phyloP scores from a whole-genome alignment of 2,888 invertebrate genomes.

The Teleiodes luculella region DNA sequence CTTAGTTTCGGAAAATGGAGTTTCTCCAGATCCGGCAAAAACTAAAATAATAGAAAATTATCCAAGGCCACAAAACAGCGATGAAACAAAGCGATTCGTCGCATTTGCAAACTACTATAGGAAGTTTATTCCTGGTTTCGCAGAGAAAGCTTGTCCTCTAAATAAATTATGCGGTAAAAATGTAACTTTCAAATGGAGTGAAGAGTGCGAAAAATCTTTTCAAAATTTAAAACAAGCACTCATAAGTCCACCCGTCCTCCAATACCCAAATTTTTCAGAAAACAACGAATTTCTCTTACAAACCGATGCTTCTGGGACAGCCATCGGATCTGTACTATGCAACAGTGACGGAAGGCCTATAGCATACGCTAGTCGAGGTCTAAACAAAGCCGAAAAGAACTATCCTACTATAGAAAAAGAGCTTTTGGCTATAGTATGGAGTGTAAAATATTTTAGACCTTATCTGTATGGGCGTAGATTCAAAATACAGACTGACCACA shows the following conservation, averaged over 20 bases:
- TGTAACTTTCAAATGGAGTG: constrained; percentile 1
- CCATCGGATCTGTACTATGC: constrained; percentile 7
- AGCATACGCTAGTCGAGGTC: constrained; percentile 11
- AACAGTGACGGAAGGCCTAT: constrained; percentile 6
- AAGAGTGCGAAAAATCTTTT: constrained; percentile 14
- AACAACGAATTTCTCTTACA: constrained; percentile 5
- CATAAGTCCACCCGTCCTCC: constrained; percentile 1
- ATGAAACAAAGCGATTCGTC: constrained; percentile 16
- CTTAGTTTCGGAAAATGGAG: constrained; percentile 13
- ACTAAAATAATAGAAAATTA: constrained; percentile 19
- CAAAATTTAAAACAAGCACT: constrained; percentile 11
- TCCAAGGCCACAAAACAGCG: constrained; percentile 19
- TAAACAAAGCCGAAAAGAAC: constrained; percentile 9
- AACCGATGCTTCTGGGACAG: constrained; percentile 6
- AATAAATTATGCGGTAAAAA: constrained; percentile 11
- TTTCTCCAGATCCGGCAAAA: constrained; percentile 19
- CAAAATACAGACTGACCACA: constrained; percentile 7
- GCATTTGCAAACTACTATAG: constrained; percentile 16
- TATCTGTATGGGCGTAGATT: constrained; percentile 3
- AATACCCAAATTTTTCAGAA: constrained; percentile 11
- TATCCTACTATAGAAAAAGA: constrained; percentile 6
- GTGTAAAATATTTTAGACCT: constrained; percentile 7
- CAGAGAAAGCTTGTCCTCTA: constrained; percentile 6
- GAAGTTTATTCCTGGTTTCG: constrained; percentile 10
- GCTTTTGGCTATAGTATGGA: constrained; percentile 3